phyloP scores from a whole-genome alignment of 2,888 invertebrate genomes.

The Orthosia gothica region DNA sequence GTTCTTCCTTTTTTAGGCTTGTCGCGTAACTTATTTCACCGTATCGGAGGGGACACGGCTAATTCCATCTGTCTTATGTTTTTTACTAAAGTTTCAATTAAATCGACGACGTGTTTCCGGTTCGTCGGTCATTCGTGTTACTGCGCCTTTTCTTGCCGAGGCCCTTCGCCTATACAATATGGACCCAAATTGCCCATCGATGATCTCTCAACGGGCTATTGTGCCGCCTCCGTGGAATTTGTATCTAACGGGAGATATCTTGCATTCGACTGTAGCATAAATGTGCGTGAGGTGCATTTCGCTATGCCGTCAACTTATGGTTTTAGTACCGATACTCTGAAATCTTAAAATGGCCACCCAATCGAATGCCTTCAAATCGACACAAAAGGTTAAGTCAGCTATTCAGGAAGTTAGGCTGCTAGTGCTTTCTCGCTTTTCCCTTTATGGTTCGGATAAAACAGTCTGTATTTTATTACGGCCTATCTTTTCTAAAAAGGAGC shows the following conservation, averaged over 20 bases:
- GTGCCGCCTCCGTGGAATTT: conserved; percentile 83
- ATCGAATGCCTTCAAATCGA: conserved; percentile 48
- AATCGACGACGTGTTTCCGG: conserved; percentile 79
- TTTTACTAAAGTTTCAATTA: conserved; percentile 82
- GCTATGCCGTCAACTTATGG: conserved; percentile 74
- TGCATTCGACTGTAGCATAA: conserved; percentile 77
- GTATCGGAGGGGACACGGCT: conserved; percentile 73
- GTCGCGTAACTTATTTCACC: conserved; percentile 67
- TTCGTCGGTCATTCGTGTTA: conserved; percentile 75
- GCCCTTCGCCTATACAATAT: conserved; percentile 82
- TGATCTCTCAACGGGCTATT: conserved; percentile 79
- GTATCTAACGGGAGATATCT: conserved; percentile 85
- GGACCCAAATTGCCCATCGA: conserved; percentile 83
- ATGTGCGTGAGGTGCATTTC: conserved; percentile 83
- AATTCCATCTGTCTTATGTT: conserved; percentile 78
- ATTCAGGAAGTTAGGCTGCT: conserved; percentile 49
- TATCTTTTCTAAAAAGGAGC: conserved; percentile 59
- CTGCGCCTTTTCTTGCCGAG: conserved; percentile 74
- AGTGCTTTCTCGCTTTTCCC: conserved; percentile 37
- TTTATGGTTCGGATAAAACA: conserved; percentile 52
- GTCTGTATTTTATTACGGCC: conserved; percentile 61
- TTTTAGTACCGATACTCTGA: conserved; percentile 45
- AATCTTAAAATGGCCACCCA: conserved; percentile 45
- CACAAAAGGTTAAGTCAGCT: conserved; percentile 45
- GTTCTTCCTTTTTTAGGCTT: conserved; percentile 66